Evolutionary conservation across 2,113 vertebrate species (phyloP).

Genomic region (Crotalus horridus): DNA sequence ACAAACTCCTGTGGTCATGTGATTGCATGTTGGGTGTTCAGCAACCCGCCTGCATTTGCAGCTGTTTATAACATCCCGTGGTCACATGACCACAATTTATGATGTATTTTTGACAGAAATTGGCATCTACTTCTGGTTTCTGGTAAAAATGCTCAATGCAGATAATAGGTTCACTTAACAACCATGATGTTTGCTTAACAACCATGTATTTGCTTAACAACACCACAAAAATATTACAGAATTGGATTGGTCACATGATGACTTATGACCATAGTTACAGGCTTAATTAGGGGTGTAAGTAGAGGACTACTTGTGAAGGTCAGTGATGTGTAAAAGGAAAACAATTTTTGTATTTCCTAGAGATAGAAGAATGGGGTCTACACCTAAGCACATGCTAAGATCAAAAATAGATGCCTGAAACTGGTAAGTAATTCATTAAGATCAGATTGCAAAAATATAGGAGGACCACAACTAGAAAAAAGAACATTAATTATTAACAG

Average conservation of each 20-base stretch:
- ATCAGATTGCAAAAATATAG: neutral
- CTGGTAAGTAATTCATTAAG: neutral
- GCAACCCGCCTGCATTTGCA: neutral
- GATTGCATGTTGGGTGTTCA: neutral
- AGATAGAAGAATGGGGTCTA: neutral
- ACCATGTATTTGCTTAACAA: neutral
- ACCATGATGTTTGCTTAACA: neutral
- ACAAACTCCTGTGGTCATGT: neutral
- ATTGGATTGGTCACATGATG: neutral
- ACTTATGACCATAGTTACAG: neutral
- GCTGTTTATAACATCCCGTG: neutral
- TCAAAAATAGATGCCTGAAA: neutral
- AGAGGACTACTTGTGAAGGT: neutral
- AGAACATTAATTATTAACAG: neutral
- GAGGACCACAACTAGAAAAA: neutral
- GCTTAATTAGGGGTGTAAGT: neutral
- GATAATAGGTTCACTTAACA: no score
- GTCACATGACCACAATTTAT: no score
- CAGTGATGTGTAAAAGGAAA: neutral
- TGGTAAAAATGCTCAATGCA: neutral
- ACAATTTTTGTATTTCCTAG: neutral
- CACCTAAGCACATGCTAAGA: neutral
- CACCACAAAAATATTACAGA: neutral
- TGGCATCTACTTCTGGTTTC: neutral
- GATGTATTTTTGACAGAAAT: neutral